A percentile compares a stretch with the other conserved stretches of the same genome.
Conservation (phyloP, 1,140 invertebrate species). For the Drosophila dunni region DNA sequence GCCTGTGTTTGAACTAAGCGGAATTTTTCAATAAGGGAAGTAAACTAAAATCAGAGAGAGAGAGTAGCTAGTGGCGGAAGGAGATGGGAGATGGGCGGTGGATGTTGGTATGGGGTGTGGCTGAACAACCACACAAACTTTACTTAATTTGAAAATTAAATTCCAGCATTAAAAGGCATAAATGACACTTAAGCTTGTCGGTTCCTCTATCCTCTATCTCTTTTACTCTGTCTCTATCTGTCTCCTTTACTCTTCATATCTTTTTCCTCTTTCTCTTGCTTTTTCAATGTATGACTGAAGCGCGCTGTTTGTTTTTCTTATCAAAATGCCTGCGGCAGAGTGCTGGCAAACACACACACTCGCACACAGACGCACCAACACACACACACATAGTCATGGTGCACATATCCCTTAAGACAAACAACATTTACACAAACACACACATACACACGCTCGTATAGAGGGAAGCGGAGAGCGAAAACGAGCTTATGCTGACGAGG, state of each 20-base stretch:
- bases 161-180: slow-evolving; percentile 82
- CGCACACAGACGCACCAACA: slow-evolving; percentile 25
- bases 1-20: slow-evolving; percentile 9
- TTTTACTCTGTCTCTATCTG: neutral
- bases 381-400: slow-evolving; percentile 27
- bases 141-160: slow-evolving; percentile 83
- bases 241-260: slow-evolving; percentile 6
- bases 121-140: slow-evolving; percentile 57
- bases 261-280: neutral
- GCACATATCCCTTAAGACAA: slow-evolving; percentile 81
- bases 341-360: slow-evolving; percentile 66
- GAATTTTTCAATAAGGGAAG: slow-evolving; percentile 56
- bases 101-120: neutral
- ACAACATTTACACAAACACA: slow-evolving; percentile 62
- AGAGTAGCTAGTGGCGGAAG: slow-evolving; percentile 18
- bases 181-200: slow-evolving; percentile 76
- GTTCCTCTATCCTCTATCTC: slow-evolving; percentile 1
- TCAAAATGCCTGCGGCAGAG: slow-evolving; percentile 80
- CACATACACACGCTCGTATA: neutral
- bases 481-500: slow-evolving; percentile 58
- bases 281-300: slow-evolving; percentile 35
- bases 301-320: slow-evolving; percentile 78
- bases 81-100: too few relatives aligned
- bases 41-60: slow-evolving; percentile 39
- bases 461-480: slow-evolving; percentile 25